These are phyloP conservation scores for Phasianus colchicus DNA, from an alignment of 2,113 vertebrate genomes.

Conservation along the genomic window DNA sequence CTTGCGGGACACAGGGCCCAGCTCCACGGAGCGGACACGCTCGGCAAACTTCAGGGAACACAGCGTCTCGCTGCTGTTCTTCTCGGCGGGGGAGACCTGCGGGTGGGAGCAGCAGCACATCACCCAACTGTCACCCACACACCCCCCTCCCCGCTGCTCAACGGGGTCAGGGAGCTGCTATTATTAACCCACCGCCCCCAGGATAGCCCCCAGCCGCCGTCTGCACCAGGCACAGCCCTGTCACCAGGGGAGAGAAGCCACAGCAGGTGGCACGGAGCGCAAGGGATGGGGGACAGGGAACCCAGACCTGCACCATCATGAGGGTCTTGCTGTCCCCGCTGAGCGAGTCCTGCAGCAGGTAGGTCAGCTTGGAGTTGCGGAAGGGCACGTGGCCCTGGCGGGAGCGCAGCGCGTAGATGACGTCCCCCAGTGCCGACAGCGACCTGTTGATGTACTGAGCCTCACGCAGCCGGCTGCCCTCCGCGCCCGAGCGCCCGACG, in stretches of 20 bases:
- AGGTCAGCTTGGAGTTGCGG: conserved; percentile 97
- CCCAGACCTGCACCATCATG: conserved; percentile 94
- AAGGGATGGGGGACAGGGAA: background rate
- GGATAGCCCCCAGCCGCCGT: accelerated
- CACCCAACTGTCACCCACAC: background rate
- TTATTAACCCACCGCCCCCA: background rate
- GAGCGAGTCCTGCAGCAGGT: conserved; percentile 96
- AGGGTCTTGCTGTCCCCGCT: conserved; percentile 96
- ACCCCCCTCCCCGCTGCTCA: background rate
- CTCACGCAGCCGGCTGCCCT: conserved; percentile 91
- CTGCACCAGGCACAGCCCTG: background rate
- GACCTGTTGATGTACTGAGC: conserved; percentile 98
- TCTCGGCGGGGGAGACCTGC: conserved; percentile 89
- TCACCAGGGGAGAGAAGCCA: background rate
- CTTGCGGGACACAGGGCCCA: conserved; percentile 80
- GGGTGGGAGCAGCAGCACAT: background rate
- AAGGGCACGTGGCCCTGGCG: conserved; percentile 93
- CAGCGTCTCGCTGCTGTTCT: conserved; percentile 89
- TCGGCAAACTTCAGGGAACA: conserved; percentile 96
- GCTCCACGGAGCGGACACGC: conserved; percentile 91
- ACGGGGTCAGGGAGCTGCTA: background rate
- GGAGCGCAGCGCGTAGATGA: conserved; percentile 92
- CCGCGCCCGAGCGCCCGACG: conserved; percentile 90
- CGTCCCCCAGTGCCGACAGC: conserved; percentile 90
- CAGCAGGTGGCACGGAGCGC: background rate